Evolutionary conservation across 2,888 invertebrate genomes (phyloP), one percentile per base, ranked within the genome.

Genomic region (Chrysolina americana): DNA sequence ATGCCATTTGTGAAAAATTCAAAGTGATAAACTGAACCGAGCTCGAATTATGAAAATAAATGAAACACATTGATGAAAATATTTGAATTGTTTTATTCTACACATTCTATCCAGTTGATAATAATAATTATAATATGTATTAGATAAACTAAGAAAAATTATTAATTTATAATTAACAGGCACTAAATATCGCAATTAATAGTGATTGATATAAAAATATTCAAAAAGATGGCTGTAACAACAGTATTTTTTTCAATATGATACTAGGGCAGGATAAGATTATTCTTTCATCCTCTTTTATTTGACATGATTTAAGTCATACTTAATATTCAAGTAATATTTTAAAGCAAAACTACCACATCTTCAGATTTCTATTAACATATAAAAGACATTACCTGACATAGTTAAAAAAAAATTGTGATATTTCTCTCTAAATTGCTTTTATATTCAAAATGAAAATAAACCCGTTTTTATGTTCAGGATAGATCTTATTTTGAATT

Each of bases 181-280:
- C 69, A 69, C 69, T 65, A 65, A 69, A 69, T 65, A 44, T 65
- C 53, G 56, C 63, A 73, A 19, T 50, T 59, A 19, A 17, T 59
- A 56, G 21, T 17, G 21, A 23, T 28, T 19, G 56, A 73, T 73
- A 73, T 56, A 73, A 73, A 73, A 73, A 65, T 73, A 65, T 73
- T 47, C 48, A 65, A 69, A 63, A 68, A 53, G 15, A 65, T 17
- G 48, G 28, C 23, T 48, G 47, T 48, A 71, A 71, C 65, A 65
- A 59, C 19, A 28, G 19, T 56, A 17, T 41, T 47, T 56, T 41
- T n/a, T 44, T 23, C 13, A 28, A 65, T 56, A 65, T 50, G 50
- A 56, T 65, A 71, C 41, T 50, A 36, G 28, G 19, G n/a, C 21
- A 53, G 28, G 48, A 23, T 68, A 59, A 23, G n/a, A 53, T 21